phyloP scores from a whole-genome alignment of 2,888 invertebrate genomes.

The Synergus japonicus region DNA sequence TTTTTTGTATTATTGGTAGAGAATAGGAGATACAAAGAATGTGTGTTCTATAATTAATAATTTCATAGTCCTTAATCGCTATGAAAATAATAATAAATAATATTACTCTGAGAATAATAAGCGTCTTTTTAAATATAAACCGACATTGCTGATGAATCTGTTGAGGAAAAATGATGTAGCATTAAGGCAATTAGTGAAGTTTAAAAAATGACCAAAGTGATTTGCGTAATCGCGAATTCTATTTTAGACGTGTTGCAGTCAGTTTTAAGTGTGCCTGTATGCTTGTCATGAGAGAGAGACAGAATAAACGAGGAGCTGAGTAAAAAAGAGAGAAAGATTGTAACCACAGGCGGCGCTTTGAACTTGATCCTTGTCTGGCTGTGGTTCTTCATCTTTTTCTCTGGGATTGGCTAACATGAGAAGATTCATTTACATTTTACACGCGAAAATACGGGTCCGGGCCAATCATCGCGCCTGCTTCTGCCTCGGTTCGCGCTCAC shows the following conservation, averaged over 20 bases:
- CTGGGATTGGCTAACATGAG: slow-evolving; percentile 50
- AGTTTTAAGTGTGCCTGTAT: slow-evolving; percentile 44
- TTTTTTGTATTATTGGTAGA: too few species aligned
- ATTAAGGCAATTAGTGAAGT: background rate
- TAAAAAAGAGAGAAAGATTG: slow-evolving; percentile 55
- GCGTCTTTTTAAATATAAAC: too few species aligned
- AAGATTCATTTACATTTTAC: slow-evolving; percentile 73
- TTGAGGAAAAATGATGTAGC: background rate
- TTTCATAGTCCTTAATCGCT: too few species aligned
- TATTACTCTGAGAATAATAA: too few species aligned
- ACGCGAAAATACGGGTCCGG: slow-evolving; percentile 72
- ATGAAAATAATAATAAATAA: too few species aligned
- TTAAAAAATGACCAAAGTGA: background rate
- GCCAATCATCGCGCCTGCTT: slow-evolving; percentile 70
- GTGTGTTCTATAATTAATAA: too few species aligned
- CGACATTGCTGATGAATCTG: background rate
- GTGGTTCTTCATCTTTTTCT: slow-evolving; percentile 52
- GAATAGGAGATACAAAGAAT: too few species aligned
- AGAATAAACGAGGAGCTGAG: slow-evolving; percentile 50
- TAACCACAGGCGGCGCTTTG: slow-evolving; percentile 76
- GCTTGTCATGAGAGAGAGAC: slow-evolving; percentile 44
- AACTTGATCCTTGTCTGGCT: slow-evolving; percentile 62
- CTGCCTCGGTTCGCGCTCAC: slow-evolving; percentile 62
- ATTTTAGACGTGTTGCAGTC: slow-evolving; percentile 25
- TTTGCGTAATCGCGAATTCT: slow-evolving; percentile 24